phyloP scores from a whole-genome alignment of 1,140 invertebrate species.

The Drosophila kikkawai region DNA sequence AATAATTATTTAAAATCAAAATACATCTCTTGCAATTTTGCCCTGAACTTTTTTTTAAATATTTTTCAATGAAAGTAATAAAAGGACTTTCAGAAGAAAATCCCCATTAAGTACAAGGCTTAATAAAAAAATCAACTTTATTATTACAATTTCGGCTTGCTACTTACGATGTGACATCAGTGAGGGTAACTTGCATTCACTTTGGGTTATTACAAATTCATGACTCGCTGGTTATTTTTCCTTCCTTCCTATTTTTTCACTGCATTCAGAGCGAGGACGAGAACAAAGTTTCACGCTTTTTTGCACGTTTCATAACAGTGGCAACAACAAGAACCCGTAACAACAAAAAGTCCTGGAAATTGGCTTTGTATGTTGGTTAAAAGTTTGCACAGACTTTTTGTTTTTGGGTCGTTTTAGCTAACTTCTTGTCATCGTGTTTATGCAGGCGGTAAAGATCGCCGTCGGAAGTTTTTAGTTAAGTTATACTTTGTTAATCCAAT shows the following conservation, averaged over 20 bases:
- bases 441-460: slow-evolving; percentile 21
- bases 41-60: background rate
- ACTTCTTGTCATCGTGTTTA: slow-evolving; percentile 34
- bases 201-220: slow-evolving; percentile 19
- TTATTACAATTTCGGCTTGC: slow-evolving; percentile 3
- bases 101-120: background rate
- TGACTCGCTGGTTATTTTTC: slow-evolving; percentile 12
- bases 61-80: background rate
- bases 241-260: background rate
- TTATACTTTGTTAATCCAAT: slow-evolving; percentile 27
- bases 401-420: slow-evolving; percentile 27
- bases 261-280: slow-evolving; percentile 17
- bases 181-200: slow-evolving; percentile 17
- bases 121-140: slow-evolving; percentile 9
- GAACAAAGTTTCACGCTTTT: slow-evolving; percentile 16
- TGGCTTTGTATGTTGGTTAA: slow-evolving; percentile 56
- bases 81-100: background rate
- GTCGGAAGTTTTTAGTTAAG: slow-evolving; percentile 35
- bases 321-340: slow-evolving; percentile 9
- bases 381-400: slow-evolving; percentile 33
- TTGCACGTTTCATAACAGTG: slow-evolving; percentile 20
- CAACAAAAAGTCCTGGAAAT: slow-evolving; percentile 32
- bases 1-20: background rate
- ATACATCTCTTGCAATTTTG: background rate
- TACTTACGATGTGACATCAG: slow-evolving; percentile 5